Conservation (phyloP, 1,140 invertebrate species). For the Sycophaga agraensis region DNA sequence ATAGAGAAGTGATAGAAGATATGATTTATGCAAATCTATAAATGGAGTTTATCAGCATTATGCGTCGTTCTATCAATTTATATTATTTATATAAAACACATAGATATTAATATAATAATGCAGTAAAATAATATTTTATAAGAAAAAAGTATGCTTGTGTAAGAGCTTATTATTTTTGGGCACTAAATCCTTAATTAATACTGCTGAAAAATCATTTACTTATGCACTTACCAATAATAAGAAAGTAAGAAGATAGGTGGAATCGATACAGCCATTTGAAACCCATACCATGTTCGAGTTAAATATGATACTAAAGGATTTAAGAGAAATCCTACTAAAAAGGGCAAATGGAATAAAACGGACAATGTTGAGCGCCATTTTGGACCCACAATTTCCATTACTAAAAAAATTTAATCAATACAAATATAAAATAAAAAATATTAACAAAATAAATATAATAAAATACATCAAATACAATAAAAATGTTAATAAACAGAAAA, state of each 20-base stretch:
- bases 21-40: too few relatives aligned
- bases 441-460: not conserved
- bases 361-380: slow-evolving; percentile 70
- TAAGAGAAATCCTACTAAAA: slow-evolving; percentile 57
- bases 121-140: too few relatives aligned
- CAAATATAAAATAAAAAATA: not conserved
- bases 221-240: slow-evolving; percentile 64
- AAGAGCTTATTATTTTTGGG: too few relatives aligned
- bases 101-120: too few relatives aligned
- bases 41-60: too few relatives aligned
- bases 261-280: slow-evolving; percentile 74
- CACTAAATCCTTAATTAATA: too few relatives aligned
- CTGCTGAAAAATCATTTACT: not conserved
- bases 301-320: slow-evolving; percentile 61
- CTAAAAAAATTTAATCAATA: slow-evolving; percentile 37
- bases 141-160: too few relatives aligned
- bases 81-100: too few relatives aligned
- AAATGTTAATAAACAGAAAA: not conserved
- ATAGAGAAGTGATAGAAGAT: too few relatives aligned
- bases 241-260: slow-evolving; percentile 71
- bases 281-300: slow-evolving; percentile 70
- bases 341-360: slow-evolving; percentile 66
- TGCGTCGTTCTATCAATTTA: too few relatives aligned
- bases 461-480: not conserved
- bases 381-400: slow-evolving; percentile 73